Conservation (phyloP, 2,888 invertebrate genomes). For the Aethes cnicana region DNA sequence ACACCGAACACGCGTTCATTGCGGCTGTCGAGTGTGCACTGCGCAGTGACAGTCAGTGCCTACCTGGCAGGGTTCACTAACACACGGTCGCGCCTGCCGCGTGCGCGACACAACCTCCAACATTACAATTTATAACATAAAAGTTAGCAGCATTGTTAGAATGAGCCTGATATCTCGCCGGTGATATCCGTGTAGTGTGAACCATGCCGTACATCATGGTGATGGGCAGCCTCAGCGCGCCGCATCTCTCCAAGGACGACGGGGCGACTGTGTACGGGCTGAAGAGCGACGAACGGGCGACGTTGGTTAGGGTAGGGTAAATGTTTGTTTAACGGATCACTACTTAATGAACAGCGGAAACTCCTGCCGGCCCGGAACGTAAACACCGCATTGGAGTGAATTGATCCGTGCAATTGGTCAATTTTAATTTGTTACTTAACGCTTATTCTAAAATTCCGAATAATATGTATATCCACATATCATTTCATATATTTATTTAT, state of each 20-base stretch:
- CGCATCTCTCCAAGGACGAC: conserved; percentile 72
- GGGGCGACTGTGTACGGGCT: conserved; percentile 75
- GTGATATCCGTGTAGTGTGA: conserved; percentile 43
- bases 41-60: too few relatives aligned
- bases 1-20: conserved; percentile 34
- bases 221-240: conserved; percentile 73
- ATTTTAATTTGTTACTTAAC: too few relatives aligned
- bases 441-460: too few relatives aligned
- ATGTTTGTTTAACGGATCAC: conserved; percentile 30
- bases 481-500: too few relatives aligned
- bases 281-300: conserved; percentile 69
- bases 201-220: conserved; percentile 78
- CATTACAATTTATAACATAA: conserved; percentile 18
- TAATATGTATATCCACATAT: too few relatives aligned
- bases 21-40: conserved; percentile 23
- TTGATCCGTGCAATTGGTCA: neutral
- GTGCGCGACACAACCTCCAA: conserved; percentile 37
- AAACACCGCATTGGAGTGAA: conserved; percentile 1
- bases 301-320: conserved; percentile 51
- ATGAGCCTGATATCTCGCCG: conserved; percentile 46
- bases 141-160: conserved; percentile 41
- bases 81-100: conserved; percentile 53
- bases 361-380: neutral
- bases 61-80: conserved; percentile 67
- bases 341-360: neutral